Evolutionary conservation across 2,113 vertebrate species (phyloP), one percentile per base, ranked within the genome.

Genomic region (Rhombomys opimus): DNA sequence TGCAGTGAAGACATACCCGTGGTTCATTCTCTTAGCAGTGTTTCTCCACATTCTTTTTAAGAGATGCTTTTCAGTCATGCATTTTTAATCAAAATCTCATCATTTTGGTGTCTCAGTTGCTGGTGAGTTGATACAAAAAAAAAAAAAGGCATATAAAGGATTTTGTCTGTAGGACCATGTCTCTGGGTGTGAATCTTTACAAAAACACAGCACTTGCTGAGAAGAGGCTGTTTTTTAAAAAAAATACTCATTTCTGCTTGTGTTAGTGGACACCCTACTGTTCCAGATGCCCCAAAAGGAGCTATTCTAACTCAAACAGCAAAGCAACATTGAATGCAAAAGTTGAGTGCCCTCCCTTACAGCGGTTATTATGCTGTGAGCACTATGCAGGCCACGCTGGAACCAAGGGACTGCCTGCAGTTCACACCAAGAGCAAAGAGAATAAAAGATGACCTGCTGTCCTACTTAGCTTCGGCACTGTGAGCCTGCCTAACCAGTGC

Each of bases 151-250:
- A 1, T 41, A 59, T 38, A 50, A 95, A 92, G 30, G 20, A 61
- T 94, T 97, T 97, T 92, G 82, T 86, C n/a, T 1, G 0, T 38
- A 96, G 61, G 35, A 92, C 52, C 17, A 15, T 50, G 30, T 41
- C 96, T 96, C 65, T 54, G 73, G 22, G 73, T 50, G 75, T 77
- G 93, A 96, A 92, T 90, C 81, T 96, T 96, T 90, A 90, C 77
- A 90, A 65, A 96, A 93, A 85, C 70, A 63, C 80, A 92, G 59
- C 41, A n/a, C 96, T 97, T 96, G 91, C 94, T 89, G 82, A 84
- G 94, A 95, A 73, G 23, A 35, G 77, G 1, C 20, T 18, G 67
- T 96, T 87, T 95, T 78, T 95, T 91, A 89, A 95, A 95, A 95
- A 95, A 92, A 95, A 77, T 77, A 91, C n/a, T 91, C 86, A 95